Conservation (phyloP, 35 echinoderm and acorn worm species). For the Stichopus chloronotus region DNA sequence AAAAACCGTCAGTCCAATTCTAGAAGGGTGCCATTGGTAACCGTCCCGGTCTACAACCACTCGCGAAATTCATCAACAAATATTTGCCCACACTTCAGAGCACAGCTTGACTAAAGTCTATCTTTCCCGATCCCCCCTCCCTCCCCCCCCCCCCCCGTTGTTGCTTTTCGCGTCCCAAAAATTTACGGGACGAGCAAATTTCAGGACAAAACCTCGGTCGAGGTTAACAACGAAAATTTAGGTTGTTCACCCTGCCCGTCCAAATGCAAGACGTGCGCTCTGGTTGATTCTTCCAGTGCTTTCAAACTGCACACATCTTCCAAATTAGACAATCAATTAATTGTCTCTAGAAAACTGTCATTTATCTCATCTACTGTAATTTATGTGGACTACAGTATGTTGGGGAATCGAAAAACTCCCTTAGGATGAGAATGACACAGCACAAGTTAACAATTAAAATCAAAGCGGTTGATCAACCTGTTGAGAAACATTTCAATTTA, state of each 20-base stretch:
- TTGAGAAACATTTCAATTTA: slow-evolving; percentile 30
- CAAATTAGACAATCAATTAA: neutral
- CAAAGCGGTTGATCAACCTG: slow-evolving; percentile 19
- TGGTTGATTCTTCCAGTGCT: slow-evolving; percentile 3
- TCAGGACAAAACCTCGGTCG: neutral
- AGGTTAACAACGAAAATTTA: neutral
- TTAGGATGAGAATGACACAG: slow-evolving; percentile 44
- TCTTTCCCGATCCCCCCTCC: neutral
- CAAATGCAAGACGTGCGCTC: neutral
- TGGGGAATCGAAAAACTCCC: slow-evolving; percentile 18
- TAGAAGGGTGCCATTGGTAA: too few species aligned
- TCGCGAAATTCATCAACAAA: too few species aligned
- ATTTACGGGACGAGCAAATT: neutral
- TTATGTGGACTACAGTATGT: neutral
- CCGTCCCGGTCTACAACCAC: too few species aligned
- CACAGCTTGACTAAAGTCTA: neutral
- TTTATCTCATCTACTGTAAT: slow-evolving; percentile 37
- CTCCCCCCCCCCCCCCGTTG: too few species aligned
- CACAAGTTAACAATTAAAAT: slow-evolving; percentile 42
- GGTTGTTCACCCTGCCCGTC: neutral
- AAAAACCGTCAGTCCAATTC: too few species aligned
- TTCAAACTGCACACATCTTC: neutral
- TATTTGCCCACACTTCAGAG: too few species aligned
- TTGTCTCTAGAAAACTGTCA: neutral
- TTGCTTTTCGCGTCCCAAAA: neutral